Conservation (phyloP, 2,888 invertebrate genomes). For the Phaedon cochleariae region DNA sequence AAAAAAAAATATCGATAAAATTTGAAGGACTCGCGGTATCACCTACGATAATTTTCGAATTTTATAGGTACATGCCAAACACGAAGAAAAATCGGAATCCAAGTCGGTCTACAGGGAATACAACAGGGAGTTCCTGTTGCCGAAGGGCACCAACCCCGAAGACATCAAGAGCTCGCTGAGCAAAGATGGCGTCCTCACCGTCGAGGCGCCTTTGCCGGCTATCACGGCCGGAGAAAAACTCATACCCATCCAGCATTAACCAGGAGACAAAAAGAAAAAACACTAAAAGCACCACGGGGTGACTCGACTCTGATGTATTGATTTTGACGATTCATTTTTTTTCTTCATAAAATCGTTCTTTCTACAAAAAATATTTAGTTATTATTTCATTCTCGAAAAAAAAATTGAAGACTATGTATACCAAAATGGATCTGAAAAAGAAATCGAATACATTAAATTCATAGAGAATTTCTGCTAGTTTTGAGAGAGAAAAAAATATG, state of each 20-base stretch:
- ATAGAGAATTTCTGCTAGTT: too few species aligned
- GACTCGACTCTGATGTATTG: neutral
- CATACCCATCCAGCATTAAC: constrained; percentile 80
- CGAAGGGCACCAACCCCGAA: constrained; percentile 96
- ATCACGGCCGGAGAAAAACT: constrained; percentile 81
- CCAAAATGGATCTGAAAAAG: too few species aligned
- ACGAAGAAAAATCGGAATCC: constrained; percentile 96
- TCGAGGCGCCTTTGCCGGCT: constrained; percentile 95
- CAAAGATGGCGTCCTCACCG: constrained; percentile 95
- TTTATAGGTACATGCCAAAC: constrained; percentile 95
- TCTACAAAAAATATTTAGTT: too few species aligned
- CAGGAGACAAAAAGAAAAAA: neutral
- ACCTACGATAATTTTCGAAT: neutral
- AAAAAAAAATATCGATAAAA: too few species aligned
- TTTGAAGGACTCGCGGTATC: too few species aligned
- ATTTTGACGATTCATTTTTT: neutral
- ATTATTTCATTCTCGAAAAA: too few species aligned
- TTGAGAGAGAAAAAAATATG: too few species aligned
- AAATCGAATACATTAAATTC: too few species aligned
- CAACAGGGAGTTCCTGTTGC: constrained; percentile 96
- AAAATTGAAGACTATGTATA: too few species aligned
- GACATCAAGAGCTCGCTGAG: constrained; percentile 94
- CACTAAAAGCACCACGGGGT: neutral
- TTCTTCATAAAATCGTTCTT: too few species aligned
- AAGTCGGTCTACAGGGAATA: constrained; percentile 98